phyloP scores from a whole-genome alignment of 2,797 vertebrate genomes.

The Propithecus perrieri region DNA sequence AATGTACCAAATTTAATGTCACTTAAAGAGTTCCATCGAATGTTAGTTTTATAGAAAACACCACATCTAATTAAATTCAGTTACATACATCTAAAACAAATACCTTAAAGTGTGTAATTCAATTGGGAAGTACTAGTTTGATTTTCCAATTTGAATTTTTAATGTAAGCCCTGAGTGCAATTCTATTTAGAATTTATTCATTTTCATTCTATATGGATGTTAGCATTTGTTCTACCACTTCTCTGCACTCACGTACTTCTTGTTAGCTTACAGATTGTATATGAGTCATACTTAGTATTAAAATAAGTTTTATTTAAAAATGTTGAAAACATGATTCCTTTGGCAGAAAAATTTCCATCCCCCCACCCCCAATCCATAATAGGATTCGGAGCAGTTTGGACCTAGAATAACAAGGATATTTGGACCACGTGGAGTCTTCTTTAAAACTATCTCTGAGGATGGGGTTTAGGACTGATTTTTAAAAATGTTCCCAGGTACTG shows the following conservation, averaged over 20 bases:
- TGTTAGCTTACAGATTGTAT: background rate
- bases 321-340: constrained; percentile 64
- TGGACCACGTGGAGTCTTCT: background rate
- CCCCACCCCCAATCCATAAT: background rate
- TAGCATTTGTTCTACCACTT: constrained; percentile 40
- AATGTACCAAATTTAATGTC: constrained; percentile 26
- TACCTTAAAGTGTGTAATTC: constrained; percentile 23
- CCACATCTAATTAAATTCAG: background rate
- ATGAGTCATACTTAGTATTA: constrained; percentile 48
- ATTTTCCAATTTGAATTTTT: constrained; percentile 43
- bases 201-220: constrained; percentile 56
- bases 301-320: constrained; percentile 76
- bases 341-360: constrained; percentile 35
- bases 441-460: background rate
- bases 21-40: constrained; percentile 25
- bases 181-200: constrained; percentile 41
- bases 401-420: background rate
- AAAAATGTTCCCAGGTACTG: background rate
- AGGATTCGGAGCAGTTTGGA: constrained; percentile 25
- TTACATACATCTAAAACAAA: constrained; percentile 29
- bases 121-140: constrained; percentile 50
- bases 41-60: constrained; percentile 38
- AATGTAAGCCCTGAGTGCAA: constrained; percentile 44
- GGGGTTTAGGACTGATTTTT: background rate
- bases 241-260: constrained; percentile 30